phyloP scores from a whole-genome alignment of 2,888 invertebrate species.

The Orchesella flavescens region DNA sequence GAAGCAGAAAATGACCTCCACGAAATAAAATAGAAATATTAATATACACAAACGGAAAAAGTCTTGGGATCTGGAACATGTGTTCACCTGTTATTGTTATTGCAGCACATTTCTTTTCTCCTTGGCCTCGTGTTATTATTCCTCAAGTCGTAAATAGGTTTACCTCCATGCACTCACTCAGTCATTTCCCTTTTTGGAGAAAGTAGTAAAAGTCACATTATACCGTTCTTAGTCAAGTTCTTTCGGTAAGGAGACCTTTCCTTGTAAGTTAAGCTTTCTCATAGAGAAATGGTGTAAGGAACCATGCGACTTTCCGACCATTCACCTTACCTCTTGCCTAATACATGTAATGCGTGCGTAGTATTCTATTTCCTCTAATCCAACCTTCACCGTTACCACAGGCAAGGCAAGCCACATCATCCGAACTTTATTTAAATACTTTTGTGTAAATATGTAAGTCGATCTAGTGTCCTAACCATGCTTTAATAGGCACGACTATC shows the following conservation, averaged over 20 bases:
- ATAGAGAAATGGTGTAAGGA: too few relatives aligned
- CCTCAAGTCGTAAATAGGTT: conserved; percentile 1
- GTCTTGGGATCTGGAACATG: conserved; percentile 10
- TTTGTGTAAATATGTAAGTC: too few relatives aligned
- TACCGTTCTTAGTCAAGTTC: neutral
- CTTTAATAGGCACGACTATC: too few relatives aligned
- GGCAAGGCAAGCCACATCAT: conserved; percentile 5
- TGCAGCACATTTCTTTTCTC: conserved; percentile 31
- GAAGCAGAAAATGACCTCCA: conserved; percentile 4
- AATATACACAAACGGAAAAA: neutral
- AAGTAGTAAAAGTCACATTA: conserved; percentile 14
- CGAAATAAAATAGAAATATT: conserved; percentile 3
- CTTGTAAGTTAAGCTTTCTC: too few relatives aligned
- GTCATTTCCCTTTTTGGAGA: neutral
- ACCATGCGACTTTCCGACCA: neutral
- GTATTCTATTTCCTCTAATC: neutral
- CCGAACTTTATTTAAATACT: neutral
- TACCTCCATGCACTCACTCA: neutral
- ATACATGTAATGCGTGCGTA: neutral
- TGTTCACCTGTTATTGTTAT: conserved; percentile 51
- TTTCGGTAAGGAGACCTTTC: too few relatives aligned
- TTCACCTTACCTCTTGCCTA: neutral
- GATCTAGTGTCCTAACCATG: too few relatives aligned
- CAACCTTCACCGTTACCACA: conserved; percentile 12
- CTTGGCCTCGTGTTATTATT: conserved; percentile 3